These are phyloP conservation scores for Mesocentrotus franciscanus DNA, from an alignment of 53 echinoderm and acorn worm genomes.

Conservation along the genomic window DNA sequence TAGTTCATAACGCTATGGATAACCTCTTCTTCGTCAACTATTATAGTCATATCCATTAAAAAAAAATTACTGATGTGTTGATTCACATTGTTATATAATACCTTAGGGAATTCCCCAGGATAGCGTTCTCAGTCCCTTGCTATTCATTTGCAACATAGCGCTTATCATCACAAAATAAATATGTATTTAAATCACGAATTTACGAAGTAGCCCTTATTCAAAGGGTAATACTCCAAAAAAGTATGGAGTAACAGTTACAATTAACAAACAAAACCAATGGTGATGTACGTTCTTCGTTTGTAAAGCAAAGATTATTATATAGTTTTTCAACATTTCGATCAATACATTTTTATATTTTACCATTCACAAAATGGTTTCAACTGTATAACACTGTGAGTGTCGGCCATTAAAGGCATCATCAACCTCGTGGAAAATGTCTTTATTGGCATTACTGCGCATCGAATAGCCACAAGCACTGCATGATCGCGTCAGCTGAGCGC, in stretches of 20 bases:
- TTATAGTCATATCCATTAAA: neutral
- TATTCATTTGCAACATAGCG: neutral
- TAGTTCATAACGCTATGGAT: neutral
- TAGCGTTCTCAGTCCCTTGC: neutral
- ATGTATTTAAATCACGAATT: neutral
- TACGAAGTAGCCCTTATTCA: too few relatives aligned
- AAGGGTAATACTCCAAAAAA: too few relatives aligned
- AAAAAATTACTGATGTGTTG: neutral
- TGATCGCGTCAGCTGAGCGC: constrained; percentile 60
- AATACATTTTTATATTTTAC: neutral
- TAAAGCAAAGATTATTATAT: too few relatives aligned
- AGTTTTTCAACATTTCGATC: neutral
- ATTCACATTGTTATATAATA: neutral
- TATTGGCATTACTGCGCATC: neutral
- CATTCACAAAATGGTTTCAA: neutral
- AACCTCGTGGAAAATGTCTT: constrained; percentile 4
- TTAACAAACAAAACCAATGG: too few relatives aligned
- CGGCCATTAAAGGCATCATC: neutral
- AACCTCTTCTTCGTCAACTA: neutral
- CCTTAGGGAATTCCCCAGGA: neutral
- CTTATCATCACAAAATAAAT: neutral
- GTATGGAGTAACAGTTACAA: too few relatives aligned
- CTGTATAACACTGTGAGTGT: neutral
- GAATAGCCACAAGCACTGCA: constrained; percentile 21
- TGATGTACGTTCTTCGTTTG: neutral